These are phyloP conservation scores for Phylloscopus trochilus DNA, from an alignment of 2,113 vertebrate species.

Conservation along the genomic window DNA sequence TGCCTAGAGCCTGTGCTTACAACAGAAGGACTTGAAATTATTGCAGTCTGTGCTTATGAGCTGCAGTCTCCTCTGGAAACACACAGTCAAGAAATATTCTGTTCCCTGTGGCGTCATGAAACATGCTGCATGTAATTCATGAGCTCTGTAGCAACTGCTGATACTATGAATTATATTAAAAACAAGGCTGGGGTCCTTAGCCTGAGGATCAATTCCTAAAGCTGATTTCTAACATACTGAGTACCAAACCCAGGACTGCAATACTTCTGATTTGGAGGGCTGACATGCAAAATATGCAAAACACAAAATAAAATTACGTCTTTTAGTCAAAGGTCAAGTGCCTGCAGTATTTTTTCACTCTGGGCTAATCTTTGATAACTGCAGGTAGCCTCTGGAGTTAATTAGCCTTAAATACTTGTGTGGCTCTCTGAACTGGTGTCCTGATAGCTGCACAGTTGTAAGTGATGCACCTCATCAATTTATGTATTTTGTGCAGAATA, in stretches of 20 bases:
- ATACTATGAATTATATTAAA: background rate
- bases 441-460: background rate
- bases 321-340: background rate
- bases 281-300: background rate
- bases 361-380: background rate
- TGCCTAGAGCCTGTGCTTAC: background rate
- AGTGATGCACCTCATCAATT: background rate
- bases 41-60: background rate
- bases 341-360: background rate
- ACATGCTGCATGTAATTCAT: background rate
- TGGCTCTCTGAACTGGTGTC: background rate
- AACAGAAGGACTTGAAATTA: background rate
- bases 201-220: background rate
- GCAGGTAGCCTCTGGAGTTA: background rate
- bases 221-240: background rate
- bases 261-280: background rate
- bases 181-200: background rate
- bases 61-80: background rate
- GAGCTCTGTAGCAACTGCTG: background rate
- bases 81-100: background rate
- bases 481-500: conserved; percentile 72
- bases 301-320: background rate
- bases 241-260: background rate
- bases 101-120: background rate
- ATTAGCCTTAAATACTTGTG: background rate